Base-by-base conservation (phyloP, 2,888 invertebrate species). In the Campaea margaritaria region DNA sequence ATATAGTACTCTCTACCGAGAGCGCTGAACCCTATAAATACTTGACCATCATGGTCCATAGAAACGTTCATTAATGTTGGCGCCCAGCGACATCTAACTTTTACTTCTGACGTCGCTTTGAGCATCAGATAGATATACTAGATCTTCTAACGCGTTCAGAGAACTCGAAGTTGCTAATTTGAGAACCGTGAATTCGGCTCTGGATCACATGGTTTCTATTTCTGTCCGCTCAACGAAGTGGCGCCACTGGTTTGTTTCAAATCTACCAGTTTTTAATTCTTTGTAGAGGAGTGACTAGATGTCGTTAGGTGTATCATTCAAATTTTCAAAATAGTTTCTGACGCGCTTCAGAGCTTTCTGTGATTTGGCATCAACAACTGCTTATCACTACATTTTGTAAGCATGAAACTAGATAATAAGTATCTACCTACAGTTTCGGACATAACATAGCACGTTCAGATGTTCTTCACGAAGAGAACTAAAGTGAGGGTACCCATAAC, bases 221-320 rank as follows among this genome's bases (percentile, higher is more conserved):
- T 51, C 9, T 7, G 42, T 52, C 16, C 44, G 15, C 43, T 9
- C 15, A 43, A 38, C 13, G 10, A 42, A 51, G 49, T 51, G 55
- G 51, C 60, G 60, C 48, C 52, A 56, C 21, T 39, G 43, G 31
- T 31, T 38, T 44, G 12, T 21, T 5, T 5, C 21, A 21, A 21
- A 21, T 21, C 21, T 21, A 21, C 21, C 3, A 4, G 42, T 38
- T 11, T 14, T 12, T 14, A 13, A 1, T 9, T 39, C 7, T 39
- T 8, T 9, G 8, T 12, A 56, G 16, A n/a, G 11, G 16, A 21
- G 16, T 2, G 21, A 21, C 44, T 67, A 73, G 76, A 71, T 75
- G 75, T 64, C 72, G 56, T 51, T 67, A 52, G 46, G 13, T 48
- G 50, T 52, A 46, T 42, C 50, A 36, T 21, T 2, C 21, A 52